Conservation (phyloP, 1,140 invertebrate genomes). For the Atta cephalotes region DNA sequence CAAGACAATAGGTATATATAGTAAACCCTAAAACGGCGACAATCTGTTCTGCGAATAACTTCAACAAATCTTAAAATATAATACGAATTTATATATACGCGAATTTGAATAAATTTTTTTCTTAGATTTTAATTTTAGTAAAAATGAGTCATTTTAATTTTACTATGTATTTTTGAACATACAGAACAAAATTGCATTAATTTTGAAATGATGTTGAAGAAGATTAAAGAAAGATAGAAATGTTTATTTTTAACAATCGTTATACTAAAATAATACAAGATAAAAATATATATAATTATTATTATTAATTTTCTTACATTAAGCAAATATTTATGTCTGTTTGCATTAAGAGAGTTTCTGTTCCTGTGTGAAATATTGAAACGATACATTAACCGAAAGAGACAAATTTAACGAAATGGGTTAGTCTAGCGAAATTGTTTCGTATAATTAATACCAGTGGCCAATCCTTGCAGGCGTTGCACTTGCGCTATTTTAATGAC, state of each 20-base stretch:
- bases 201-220: neutral
- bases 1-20: neutral
- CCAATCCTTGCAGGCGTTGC: neutral
- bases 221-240: neutral
- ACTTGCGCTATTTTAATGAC: neutral
- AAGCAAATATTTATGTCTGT: neutral
- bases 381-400: conserved; percentile 11
- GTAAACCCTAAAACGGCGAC: neutral
- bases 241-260: neutral
- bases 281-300: conserved; percentile 3
- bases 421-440: conserved; percentile 7
- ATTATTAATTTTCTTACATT: neutral
- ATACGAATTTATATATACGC: no score
- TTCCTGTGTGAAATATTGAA: neutral
- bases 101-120: neutral
- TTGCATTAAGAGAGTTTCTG: neutral
- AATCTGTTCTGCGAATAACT: neutral
- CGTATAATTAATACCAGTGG: conserved; percentile 35
- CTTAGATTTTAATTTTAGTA: neutral
- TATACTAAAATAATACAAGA: neutral
- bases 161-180: neutral
- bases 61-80: neutral
- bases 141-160: neutral
- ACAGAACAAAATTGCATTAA: neutral
- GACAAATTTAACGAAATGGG: conserved; percentile 8